Evolutionary conservation across 64 coral and sea anemone genomes (phyloP), one percentile per base, ranked within the genome.

Genomic region (Catalaphyllia jardinei): DNA sequence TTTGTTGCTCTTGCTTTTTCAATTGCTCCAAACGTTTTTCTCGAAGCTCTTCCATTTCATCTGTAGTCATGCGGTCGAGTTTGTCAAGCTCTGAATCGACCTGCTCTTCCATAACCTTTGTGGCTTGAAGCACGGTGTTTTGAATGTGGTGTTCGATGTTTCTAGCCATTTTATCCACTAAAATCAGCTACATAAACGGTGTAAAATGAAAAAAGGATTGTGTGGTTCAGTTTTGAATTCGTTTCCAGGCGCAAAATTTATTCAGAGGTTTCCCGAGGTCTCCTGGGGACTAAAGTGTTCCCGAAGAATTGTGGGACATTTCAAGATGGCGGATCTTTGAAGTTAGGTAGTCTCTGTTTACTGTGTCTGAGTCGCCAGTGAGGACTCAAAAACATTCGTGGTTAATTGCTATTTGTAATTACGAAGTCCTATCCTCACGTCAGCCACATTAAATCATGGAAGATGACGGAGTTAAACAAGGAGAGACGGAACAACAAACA

Each of bases 41-140:
- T 65, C 97, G 97, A 85, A 99, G 88, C 10, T 91, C 91, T 80
- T 99, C 97, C 38, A 99, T 82, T 64, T 99, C 97, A 57, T 99
- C 97, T 12, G 52, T 72, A 49, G 91, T 99, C 88, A 99, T 95
- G 57, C 95, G 79, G 2, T 99, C 97, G 7, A 99, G 86, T 74
- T 88, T 82, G 4, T 95, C 86, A 60, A 99, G 81, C 80, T 99
- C 97, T 29, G 97, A 88, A 72, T 99, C 97, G 22, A 99, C 79
- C 73, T 99, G 97, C 20, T 95, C 97, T 74, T 99, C 97, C 60
- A 99, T 89, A 15, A 93, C 38, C 31, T 95, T 95, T 3, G 97
- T 88, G 10, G 97, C 94, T 87, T 99, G 91, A 75, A 99, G 89
- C 61, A 99, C 73, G 33, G 94, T 99, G 65, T 91, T 88, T 69